Evolutionary conservation across 30 jellyfish, hydroid and myxozoan species (phyloP).

Genomic region (Cassiopea xamachana): DNA sequence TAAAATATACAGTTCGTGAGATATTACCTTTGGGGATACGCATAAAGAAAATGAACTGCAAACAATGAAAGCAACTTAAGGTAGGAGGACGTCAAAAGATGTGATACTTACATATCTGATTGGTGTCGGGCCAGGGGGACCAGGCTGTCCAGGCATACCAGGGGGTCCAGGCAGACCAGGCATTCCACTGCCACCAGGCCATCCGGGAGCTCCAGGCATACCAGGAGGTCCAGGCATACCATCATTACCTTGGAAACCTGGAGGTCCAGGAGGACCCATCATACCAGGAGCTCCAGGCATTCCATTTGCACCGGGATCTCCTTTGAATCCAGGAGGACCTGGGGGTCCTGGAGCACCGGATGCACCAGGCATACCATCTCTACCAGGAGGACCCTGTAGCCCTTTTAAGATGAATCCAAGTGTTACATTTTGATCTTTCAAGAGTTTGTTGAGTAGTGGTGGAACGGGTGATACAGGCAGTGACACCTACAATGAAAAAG

Average conservation of each 20-base stretch:
- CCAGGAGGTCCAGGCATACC: constrained; percentile 99
- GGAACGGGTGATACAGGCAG: constrained; percentile 99
- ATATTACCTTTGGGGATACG: too few relatives aligned
- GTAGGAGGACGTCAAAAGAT: neutral
- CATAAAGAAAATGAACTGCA: too few relatives aligned
- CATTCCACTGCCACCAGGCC: constrained; percentile 99
- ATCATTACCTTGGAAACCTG: constrained; percentile 97
- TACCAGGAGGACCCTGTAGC: constrained; percentile 99
- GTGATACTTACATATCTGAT: constrained; percentile 93
- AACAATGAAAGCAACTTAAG: too few relatives aligned
- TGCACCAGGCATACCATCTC: constrained; percentile 99
- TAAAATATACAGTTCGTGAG: too few relatives aligned
- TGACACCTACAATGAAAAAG: constrained; percentile 82
- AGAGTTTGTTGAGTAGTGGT: constrained; percentile 93
- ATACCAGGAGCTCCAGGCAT: constrained; percentile 93
- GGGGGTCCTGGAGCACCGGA: constrained; percentile 99
- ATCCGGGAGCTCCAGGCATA: constrained; percentile 98
- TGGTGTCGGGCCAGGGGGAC: constrained; percentile 99
- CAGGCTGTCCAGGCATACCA: constrained; percentile 99
- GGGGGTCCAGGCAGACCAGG: constrained; percentile 99
- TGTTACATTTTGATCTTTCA: constrained; percentile 99
- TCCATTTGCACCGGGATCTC: constrained; percentile 99
- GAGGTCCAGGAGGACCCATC: constrained; percentile 97
- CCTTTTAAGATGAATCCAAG: constrained; percentile 99
- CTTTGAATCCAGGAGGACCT: constrained; percentile 98